These are phyloP conservation scores for Octopus bimaculoides DNA, from an alignment of 1,140 invertebrate genomes.

Conservation along the genomic window DNA sequence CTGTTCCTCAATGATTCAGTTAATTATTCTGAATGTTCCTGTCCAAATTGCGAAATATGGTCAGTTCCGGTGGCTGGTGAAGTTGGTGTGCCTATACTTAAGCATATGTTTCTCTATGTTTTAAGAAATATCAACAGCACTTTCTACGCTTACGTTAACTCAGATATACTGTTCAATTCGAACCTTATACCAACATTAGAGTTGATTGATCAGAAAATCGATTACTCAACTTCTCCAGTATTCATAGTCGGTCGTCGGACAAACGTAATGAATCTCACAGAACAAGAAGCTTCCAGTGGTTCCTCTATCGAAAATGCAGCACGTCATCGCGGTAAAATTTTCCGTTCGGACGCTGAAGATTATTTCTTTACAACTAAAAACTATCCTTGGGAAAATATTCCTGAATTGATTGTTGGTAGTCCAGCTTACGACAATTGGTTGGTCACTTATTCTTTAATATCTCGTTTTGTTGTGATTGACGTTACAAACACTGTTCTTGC, in stretches of 20 bases:
- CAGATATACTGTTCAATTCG: slow-evolving; percentile 23
- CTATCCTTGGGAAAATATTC: slow-evolving; percentile 30
- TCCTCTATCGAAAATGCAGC: slow-evolving; percentile 9
- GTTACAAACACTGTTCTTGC: slow-evolving; percentile 15
- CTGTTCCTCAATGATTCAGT: background rate
- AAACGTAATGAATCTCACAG: slow-evolving; percentile 22
- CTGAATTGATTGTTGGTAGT: slow-evolving; percentile 26
- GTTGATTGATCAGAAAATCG: slow-evolving; percentile 5
- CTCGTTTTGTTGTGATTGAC: slow-evolving; percentile 16
- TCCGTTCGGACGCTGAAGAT: slow-evolving; percentile 26
- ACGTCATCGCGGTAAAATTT: slow-evolving; percentile 15
- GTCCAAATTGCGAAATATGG: slow-evolving; percentile 2
- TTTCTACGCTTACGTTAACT: slow-evolving; percentile 27
- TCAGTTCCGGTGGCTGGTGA: background rate
- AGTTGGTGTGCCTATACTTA: slow-evolving; percentile 18
- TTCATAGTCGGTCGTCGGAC: slow-evolving; percentile 22
- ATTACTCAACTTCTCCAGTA: slow-evolving; percentile 10
- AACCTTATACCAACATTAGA: slow-evolving; percentile 20
- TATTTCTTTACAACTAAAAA: slow-evolving; percentile 27
- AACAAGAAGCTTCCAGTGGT: slow-evolving; percentile 10
- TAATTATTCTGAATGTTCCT: background rate
- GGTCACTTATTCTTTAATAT: slow-evolving; percentile 12
- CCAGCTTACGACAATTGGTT: slow-evolving; percentile 34
- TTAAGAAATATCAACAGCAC: slow-evolving; percentile 15
- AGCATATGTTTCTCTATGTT: slow-evolving; percentile 21